These are phyloP conservation scores for Oxyscelio sp. DNA, from an alignment of 2,888 invertebrate genomes.

Conservation along the genomic window DNA sequence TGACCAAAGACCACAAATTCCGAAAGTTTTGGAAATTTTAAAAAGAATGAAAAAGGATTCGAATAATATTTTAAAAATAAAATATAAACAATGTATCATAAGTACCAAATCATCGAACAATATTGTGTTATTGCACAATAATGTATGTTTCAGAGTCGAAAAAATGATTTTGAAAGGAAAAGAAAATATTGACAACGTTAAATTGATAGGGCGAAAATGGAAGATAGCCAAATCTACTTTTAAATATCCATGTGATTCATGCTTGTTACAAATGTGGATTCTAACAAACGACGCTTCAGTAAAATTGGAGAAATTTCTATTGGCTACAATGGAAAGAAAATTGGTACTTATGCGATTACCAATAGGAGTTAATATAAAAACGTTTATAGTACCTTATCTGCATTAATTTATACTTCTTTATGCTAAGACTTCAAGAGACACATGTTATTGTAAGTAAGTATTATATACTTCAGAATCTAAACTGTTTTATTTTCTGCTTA, in stretches of 20 bases:
- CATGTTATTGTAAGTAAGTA: too few relatives aligned
- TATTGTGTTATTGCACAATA: neutral
- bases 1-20: neutral
- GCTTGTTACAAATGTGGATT: constrained; percentile 11
- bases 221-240: neutral
- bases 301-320: neutral
- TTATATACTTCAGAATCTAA: too few relatives aligned
- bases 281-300: neutral
- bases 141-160: neutral
- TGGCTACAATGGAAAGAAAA: neutral
- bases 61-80: neutral
- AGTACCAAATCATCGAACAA: neutral
- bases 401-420: neutral
- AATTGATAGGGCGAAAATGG: neutral
- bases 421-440: too few relatives aligned
- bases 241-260: constrained; percentile 7
- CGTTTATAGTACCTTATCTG: neutral
- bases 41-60: neutral
- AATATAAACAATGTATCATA: neutral
- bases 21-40: constrained; percentile 1
- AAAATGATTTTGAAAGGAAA: neutral
- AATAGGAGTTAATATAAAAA: neutral
- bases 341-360: neutral
- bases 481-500: too few relatives aligned
- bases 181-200: neutral